Evolutionary conservation across 1,140 invertebrate genomes (phyloP), one percentile per base, ranked within the genome.

Genomic region (Solen grandis): DNA sequence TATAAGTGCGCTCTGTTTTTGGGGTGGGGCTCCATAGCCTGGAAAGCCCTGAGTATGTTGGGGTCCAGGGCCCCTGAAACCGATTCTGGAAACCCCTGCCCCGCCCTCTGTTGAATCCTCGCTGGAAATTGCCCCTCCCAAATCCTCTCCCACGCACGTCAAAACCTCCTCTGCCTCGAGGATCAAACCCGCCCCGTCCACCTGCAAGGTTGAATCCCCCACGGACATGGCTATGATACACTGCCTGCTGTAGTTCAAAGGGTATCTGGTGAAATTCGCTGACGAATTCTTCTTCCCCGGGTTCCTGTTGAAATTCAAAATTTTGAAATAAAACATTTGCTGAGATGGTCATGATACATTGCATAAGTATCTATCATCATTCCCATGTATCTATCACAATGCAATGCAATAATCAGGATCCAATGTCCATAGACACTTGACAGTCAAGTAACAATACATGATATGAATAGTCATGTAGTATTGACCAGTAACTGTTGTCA

Each of bases 1-100:
- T 25, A 76, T 76, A 0, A 76, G 41, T n/a, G 74, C 74, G 55
- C 63, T 76, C 62, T 65, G 74, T 2, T 55, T 33, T 22, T 14
- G 29, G n/a, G 74, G 60, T 55, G 57, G 35, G 0, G 41, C n/a
- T 27, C 19, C 22, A 55, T 65, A 76, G n/a, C 60, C 29, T 29
- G 22, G 22, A 4, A 29, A 29, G 19, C 52, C 41, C n/a, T n/a
- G n/a, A n/a, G n/a, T n/a, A n/a, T n/a, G n/a, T n/a, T n/a, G n/a
- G n/a, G n/a, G n/a, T n/a, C n/a, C n/a, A n/a, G n/a, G n/a, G n/a
- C n/a, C n/a, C n/a, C n/a, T n/a, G n/a, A n/a, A n/a, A n/a, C n/a
- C n/a, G n/a, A n/a, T n/a, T n/a, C n/a, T n/a, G n/a, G n/a, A n/a
- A n/a, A 29, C 68, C 68, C 46, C 70, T 4, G 8, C 70, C 70